Conservation (phyloP, 2,113 vertebrate genomes). For the Neolamprologus modestus region DNA sequence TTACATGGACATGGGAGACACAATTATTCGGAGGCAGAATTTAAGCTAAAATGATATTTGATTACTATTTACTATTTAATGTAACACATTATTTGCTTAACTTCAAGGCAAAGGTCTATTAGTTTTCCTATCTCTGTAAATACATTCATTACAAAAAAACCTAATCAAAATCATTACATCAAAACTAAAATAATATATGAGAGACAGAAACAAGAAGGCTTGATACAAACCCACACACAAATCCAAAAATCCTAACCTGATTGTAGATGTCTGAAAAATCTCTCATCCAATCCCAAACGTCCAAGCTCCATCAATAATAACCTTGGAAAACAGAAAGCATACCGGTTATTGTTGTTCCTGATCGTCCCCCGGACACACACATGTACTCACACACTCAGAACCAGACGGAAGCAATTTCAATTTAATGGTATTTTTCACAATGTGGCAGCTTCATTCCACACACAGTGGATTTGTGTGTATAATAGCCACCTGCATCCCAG, state of each 20-base stretch:
- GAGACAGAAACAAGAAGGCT: background rate
- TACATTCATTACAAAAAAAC: background rate
- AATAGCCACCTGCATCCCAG: constrained; percentile 53
- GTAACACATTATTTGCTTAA: background rate
- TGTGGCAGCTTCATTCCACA: constrained; percentile 32
- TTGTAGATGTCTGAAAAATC: background rate
- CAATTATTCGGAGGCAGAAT: background rate
- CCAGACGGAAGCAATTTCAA: constrained; percentile 58
- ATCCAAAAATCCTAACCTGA: background rate
- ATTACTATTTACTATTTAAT: background rate
- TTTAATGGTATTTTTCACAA: constrained; percentile 63
- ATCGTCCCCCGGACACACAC: constrained; percentile 13
- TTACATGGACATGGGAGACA: background rate
- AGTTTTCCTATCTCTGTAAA: background rate
- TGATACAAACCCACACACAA: background rate
- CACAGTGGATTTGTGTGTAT: background rate
- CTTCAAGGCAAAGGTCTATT: background rate
- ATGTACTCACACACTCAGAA: background rate
- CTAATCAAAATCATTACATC: background rate
- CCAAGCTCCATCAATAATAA: background rate
- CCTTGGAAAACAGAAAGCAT: background rate
- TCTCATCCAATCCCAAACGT: background rate
- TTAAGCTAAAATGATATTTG: background rate
- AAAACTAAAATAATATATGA: background rate
- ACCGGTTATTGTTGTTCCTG: constrained; percentile 4